These are phyloP conservation scores for Calameuta filiformis DNA, from an alignment of 2,888 invertebrate species.

Conservation along the genomic window DNA sequence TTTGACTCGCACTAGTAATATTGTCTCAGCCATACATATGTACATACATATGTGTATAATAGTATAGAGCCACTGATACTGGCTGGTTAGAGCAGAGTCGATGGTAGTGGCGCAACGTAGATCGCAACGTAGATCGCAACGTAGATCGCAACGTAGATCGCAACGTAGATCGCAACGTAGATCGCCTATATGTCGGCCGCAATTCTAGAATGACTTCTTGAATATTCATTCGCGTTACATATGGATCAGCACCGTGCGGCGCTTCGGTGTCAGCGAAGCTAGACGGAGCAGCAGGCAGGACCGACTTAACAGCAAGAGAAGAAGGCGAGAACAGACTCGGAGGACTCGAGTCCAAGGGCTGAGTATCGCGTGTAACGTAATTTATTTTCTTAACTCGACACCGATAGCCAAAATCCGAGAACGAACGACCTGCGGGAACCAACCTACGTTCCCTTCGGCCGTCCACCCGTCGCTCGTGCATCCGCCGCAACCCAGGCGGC, in stretches of 20 bases:
- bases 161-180: background rate
- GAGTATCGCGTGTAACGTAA: conserved; percentile 4
- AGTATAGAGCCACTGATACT: too few relatives aligned
- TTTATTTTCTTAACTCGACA: too few relatives aligned
- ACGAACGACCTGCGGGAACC: too few relatives aligned
- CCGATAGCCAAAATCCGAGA: too few relatives aligned
- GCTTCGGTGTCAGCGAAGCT: conserved; percentile 30
- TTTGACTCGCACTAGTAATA: too few relatives aligned
- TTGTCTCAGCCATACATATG: too few relatives aligned
- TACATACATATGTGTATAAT: too few relatives aligned
- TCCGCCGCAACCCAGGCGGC: too few relatives aligned
- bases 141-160: background rate
- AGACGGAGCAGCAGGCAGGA: conserved; percentile 33
- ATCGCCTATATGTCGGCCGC: background rate
- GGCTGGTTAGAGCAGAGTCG: background rate
- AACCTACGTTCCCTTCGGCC: too few relatives aligned
- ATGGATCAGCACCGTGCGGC: conserved; percentile 61
- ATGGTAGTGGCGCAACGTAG: background rate
- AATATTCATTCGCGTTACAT: conserved; percentile 66
- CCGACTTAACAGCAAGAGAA: conserved; percentile 27
- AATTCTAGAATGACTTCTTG: conserved; percentile 48
- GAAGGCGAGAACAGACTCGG: conserved; percentile 1
- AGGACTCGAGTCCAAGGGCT: conserved; percentile 11
- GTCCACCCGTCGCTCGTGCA: too few relatives aligned
- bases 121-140: background rate